Percentiles rank a stretch among this genome's conserved stretches.
Conservation (phyloP, 2,888 invertebrate genomes). For the Monopis laevigella region DNA sequence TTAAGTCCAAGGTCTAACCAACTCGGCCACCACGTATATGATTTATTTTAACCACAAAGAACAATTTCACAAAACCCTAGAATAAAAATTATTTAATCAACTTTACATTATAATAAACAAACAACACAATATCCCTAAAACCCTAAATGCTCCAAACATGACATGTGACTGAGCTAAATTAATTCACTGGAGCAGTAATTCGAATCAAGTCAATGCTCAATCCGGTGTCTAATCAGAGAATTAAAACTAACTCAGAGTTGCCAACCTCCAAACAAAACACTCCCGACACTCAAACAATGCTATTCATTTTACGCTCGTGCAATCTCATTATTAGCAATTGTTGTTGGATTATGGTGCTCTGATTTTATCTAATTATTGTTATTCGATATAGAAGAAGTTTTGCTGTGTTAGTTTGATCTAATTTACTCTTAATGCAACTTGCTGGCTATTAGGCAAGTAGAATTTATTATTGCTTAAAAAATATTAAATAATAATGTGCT, state of each 20-base stretch:
- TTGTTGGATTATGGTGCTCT: neutral
- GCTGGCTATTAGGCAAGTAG: no score
- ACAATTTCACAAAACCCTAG: no score
- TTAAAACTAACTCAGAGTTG: constrained; percentile 19
- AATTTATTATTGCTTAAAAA: no score
- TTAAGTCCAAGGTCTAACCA: no score
- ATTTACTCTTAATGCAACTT: no score
- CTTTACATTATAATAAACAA: no score
- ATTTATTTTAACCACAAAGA: no score
- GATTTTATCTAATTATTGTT: neutral
- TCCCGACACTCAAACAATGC: constrained; percentile 46
- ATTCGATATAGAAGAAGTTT: neutral
- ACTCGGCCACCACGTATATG: no score
- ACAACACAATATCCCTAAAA: no score
- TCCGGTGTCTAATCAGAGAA: constrained; percentile 30
- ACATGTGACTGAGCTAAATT: constrained; percentile 5
- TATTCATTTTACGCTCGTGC: constrained; percentile 62
- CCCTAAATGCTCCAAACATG: no score
- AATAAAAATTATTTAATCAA: no score
- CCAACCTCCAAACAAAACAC: constrained; percentile 26
- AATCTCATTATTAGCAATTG: constrained; percentile 16
- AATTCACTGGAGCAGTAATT: constrained; percentile 6
- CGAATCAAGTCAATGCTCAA: neutral
- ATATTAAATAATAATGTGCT: no score
- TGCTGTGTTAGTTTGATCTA: neutral